Evolutionary conservation across 92 coral and sea anemone species (phyloP), one percentile per base, ranked within the genome.

Genomic region (Zoanthus sansibaricus): DNA sequence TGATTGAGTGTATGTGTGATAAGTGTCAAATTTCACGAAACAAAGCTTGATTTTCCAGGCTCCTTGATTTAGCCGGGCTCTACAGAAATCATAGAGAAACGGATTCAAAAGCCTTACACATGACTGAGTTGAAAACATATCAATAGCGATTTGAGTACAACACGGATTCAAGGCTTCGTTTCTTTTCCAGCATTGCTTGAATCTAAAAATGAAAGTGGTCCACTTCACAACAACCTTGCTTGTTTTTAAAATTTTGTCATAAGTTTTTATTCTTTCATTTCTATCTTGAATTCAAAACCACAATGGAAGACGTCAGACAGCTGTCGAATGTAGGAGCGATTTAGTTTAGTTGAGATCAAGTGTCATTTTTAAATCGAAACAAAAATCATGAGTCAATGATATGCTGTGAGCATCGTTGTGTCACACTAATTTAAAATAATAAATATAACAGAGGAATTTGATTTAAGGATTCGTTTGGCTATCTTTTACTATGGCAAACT

Each of bases 1-100:
- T 94, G 93, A 94, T 92, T 94, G 95, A 90, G 95, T 94, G 95
- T 94, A 77, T 78, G 59, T 80, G 30, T 68, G 9, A 11, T n/a
- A 55, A 92, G 92, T 88, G 89, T 94, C 85, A 80, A 31, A 75
- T 91, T 91, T 74, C 89, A 49, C 17, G 95, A 83, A 69, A 91
- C 92, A 92, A 72, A 88, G 95, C 89, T 82, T 79, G 90, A 87
- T 88, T 82, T 75, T 55, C 20, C 68, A 59, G 20, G 45, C 82
- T 46, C 85, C 42, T 44, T 21, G 18, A 64, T 80, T 80, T 30
- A 21, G 82, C 67, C 82, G 25, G 85, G 85, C 85, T 80, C 25
- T 25, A 70, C 46, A 33, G 25, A 56, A 44, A 18, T 70, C 20
- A 48, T 10, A 80, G 55, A 12, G 46, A 18, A 80, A 42, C 74